A percentile compares a stretch with the other conserved stretches of the same genome.
These are phyloP conservation scores for Linyphia triangularis DNA, from an alignment of 2,888 invertebrate genomes.

Conservation along the genomic window DNA sequence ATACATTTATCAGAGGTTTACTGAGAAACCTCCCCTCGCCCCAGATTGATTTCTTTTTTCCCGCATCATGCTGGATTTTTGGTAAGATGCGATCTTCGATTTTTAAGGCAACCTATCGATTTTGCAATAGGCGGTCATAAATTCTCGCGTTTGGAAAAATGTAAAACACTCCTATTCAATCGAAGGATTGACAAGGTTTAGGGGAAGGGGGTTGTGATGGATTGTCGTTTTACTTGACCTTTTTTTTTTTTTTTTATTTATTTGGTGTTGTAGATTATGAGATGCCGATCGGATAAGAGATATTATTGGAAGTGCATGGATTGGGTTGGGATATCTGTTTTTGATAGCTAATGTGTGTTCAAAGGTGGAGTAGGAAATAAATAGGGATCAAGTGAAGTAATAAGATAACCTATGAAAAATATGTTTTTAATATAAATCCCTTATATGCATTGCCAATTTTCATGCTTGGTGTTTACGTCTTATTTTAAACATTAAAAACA, in stretches of 20 bases:
- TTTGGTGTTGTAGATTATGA: neutral
- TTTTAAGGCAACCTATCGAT: conserved; percentile 28
- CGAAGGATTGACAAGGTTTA: neutral
- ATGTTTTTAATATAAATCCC: too few species aligned
- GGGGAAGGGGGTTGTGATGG: neutral
- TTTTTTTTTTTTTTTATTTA: neutral
- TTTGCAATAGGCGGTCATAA: conserved; percentile 26
- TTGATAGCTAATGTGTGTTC: too few species aligned
- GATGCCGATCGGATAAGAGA: neutral
- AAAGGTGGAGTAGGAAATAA: neutral
- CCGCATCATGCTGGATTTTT: conserved; percentile 12
- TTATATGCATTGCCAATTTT: too few species aligned
- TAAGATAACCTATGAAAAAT: too few species aligned
- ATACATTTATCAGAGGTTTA: conserved; percentile 41
- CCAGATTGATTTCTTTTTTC: neutral
- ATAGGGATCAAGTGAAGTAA: too few species aligned
- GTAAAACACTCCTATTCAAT: conserved; percentile 41
- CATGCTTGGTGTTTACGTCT: too few species aligned
- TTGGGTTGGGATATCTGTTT: neutral
- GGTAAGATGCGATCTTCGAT: conserved; percentile 25
- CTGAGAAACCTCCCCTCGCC: neutral
- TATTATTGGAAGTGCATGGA: too few species aligned
- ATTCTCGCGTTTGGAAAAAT: conserved; percentile 17
- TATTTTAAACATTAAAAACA: too few species aligned
- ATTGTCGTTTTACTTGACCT: too few species aligned